Conservation (phyloP, 2,888 invertebrate species). For the Choristoneura rosaceana region DNA sequence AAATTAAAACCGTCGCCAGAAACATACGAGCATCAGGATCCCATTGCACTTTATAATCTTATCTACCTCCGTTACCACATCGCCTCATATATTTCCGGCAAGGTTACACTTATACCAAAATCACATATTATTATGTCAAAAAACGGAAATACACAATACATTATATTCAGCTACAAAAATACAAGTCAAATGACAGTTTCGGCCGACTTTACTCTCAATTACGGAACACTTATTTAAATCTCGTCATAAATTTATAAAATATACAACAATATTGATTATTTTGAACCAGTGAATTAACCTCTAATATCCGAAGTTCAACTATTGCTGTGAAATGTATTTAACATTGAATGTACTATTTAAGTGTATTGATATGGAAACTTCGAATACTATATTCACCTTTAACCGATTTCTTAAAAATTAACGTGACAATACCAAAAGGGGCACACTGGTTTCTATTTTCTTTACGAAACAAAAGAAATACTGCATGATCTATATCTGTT, state of each 20-base stretch:
- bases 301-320: conserved; percentile 25
- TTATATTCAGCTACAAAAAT: conserved; percentile 29
- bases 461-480: not conserved
- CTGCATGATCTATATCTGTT: not conserved
- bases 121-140: conserved; percentile 42
- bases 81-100: not conserved
- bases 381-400: conserved; percentile 16
- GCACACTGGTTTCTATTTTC: conserved; percentile 9
- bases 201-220: not conserved
- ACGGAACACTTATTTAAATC: conserved; percentile 31
- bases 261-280: conserved; percentile 37
- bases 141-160: conserved; percentile 36
- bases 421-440: not conserved
- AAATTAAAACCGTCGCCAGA: conserved; percentile 2
- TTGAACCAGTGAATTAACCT: conserved; percentile 23
- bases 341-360: conserved; percentile 29
- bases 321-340: conserved; percentile 25
- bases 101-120: conserved; percentile 28
- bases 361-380: conserved; percentile 37
- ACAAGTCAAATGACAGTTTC: conserved; percentile 17
- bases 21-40: not conserved
- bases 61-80: not conserved
- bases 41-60: not conserved
- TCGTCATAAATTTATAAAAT: conserved; percentile 40
- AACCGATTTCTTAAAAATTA: not conserved